Percentiles rank a stretch among this genome's conserved stretches.
phyloP scores from a whole-genome alignment of 2,113 vertebrate species.

The Anhinga anhinga region DNA sequence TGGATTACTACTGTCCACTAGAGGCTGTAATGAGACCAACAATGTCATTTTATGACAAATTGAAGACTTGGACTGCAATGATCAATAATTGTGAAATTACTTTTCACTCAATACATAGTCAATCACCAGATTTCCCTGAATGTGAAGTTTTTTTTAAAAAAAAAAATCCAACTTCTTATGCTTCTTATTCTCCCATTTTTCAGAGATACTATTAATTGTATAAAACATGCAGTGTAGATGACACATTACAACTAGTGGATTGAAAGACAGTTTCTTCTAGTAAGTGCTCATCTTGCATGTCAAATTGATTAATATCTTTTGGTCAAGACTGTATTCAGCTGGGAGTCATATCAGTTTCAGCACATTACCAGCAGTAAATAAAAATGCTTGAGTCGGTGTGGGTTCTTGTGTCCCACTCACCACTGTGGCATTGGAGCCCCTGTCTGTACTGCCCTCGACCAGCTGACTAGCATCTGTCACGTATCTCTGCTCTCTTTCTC shows the following conservation, averaged over 20 bases:
- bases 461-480: neutral
- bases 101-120: neutral
- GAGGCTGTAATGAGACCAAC: slow-evolving; percentile 81
- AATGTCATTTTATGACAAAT: slow-evolving; percentile 63
- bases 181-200: neutral
- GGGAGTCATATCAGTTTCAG: neutral
- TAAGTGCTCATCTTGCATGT: slow-evolving; percentile 7
- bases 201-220: neutral
- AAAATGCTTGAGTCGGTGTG: neutral
- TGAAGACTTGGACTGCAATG: neutral
- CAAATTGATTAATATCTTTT: slow-evolving; percentile 45
- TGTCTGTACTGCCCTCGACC: accelerated
- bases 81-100: slow-evolving; percentile 54
- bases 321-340: slow-evolving; percentile 14
- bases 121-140: slow-evolving; percentile 20
- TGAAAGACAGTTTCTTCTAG: slow-evolving; percentile 25
- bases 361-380: neutral
- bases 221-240: neutral
- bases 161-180: neutral
- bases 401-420: neutral
- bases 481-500: neutral
- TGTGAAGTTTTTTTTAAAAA: neutral
- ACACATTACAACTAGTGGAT: neutral
- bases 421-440: neutral
- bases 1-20: slow-evolving; percentile 75